Percentiles rank a stretch among this genome's conserved stretches.
phyloP scores from a whole-genome alignment of 2,888 invertebrate species.

The Cantharis rustica region DNA sequence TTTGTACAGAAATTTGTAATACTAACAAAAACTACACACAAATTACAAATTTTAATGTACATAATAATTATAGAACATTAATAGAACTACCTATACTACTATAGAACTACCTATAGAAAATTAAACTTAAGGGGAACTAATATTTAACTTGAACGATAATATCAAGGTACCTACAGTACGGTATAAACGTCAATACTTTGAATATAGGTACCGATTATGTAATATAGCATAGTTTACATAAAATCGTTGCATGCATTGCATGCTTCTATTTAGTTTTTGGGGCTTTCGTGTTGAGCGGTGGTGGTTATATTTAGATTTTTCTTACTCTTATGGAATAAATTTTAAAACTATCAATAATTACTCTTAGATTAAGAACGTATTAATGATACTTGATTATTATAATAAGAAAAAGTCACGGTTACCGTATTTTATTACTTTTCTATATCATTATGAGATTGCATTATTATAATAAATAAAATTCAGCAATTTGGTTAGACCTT shows the following conservation, averaged over 20 bases:
- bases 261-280: neutral
- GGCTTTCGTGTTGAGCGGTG: neutral
- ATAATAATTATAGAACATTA: too few species aligned
- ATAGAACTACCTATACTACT: too few species aligned
- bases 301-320: neutral
- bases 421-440: neutral
- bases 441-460: too few species aligned
- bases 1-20: neutral
- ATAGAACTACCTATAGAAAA: neutral
- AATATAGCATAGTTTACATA: neutral
- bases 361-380: neutral
- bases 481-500: too few species aligned
- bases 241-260: neutral
- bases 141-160: neutral
- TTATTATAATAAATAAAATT: too few species aligned
- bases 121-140: neutral
- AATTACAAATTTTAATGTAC: too few species aligned
- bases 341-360: neutral
- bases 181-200: neutral
- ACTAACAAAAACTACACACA: too few species aligned
- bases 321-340: neutral
- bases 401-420: neutral
- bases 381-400: neutral
- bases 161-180: neutral
- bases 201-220: neutral